Base-by-base conservation (phyloP, 2,113 vertebrate genomes). In the Saimiri boliviensis region DNA sequence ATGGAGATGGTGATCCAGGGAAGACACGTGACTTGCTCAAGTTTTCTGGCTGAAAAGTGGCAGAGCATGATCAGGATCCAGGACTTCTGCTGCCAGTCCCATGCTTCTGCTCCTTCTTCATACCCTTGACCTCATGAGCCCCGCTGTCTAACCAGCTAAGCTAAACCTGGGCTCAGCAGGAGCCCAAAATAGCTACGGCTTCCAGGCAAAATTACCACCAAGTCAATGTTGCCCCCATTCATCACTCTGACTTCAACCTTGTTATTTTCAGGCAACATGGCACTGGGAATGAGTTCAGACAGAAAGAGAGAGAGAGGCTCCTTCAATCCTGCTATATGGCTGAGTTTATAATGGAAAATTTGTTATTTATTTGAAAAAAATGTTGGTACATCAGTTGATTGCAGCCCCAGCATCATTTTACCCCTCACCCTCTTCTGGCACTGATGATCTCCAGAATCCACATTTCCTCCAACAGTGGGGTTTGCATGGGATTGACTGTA, bases 101-200 rank as follows among this genome's bases (percentile, higher is more conserved):
- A 17, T 1, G 54, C 40, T 86, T 92, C 80, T 93, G 74, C 35
- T 85, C 25, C 56, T 52, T 47, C 84, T 82, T 86, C 42, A 71
- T 90, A 30, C 45, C 81, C 82, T 88, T 92, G 87, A 82, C 94
- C 81, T 90, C 25, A 7, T 37, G 52, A 93, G 71, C 27, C 80
- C 32, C 3, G 47, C 58, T 60, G 52, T 91, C 60, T 35, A 86
- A 85, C 49, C 77, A 92, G 85, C 88, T 96, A 88, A 88, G 93
- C 73, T 94, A 95, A 95, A 86, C 88, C 89, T 80, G 95, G 91
- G 45, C 93, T 94, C 89, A 27, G 77, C 16, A 37, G 47, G 47
- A 79, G 27, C 93, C 80, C 25, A 80, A 90, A 96, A 97, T 93
- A 96, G 96, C 90, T 85, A 82, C 9, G 16, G 88, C 90, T 96